phyloP scores from a whole-genome alignment of 1,140 invertebrate species.

The Caligus rogercresseyi region DNA sequence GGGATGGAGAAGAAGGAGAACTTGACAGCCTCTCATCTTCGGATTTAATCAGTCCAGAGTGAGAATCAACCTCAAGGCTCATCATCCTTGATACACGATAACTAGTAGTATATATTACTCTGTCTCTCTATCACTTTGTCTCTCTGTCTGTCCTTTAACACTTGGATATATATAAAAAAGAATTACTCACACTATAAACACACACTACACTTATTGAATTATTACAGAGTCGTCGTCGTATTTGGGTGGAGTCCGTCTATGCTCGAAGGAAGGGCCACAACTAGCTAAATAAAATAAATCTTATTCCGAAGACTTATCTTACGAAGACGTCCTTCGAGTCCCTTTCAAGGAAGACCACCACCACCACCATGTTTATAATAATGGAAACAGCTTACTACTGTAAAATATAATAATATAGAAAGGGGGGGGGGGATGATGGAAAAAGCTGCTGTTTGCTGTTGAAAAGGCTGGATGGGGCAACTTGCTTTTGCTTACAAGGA shows the following conservation, averaged over 20 bases:
- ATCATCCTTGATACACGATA: not conserved
- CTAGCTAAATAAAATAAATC: not conserved
- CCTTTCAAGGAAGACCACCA: not conserved
- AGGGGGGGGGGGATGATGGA: not conserved
- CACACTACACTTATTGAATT: too few relatives aligned
- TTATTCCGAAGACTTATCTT: not conserved
- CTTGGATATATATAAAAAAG: too few relatives aligned
- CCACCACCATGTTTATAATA: not conserved
- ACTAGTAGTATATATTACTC: not conserved
- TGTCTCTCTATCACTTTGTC: not conserved
- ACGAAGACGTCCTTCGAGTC: not conserved
- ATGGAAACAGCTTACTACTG: not conserved
- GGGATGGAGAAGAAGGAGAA: too few relatives aligned
- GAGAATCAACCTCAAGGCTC: not conserved
- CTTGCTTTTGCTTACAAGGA: not conserved
- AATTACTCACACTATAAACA: too few relatives aligned
- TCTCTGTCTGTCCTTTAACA: not conserved
- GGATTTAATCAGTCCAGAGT: not conserved
- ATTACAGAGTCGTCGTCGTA: too few relatives aligned
- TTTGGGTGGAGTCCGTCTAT: too few relatives aligned
- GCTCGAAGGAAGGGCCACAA: not conserved
- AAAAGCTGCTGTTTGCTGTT: not conserved
- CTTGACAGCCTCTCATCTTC: not conserved
- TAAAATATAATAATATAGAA: too few relatives aligned
- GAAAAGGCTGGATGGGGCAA: not conserved